Base-by-base conservation (phyloP, 2,113 vertebrate species). In the Cygnus buccinator region DNA sequence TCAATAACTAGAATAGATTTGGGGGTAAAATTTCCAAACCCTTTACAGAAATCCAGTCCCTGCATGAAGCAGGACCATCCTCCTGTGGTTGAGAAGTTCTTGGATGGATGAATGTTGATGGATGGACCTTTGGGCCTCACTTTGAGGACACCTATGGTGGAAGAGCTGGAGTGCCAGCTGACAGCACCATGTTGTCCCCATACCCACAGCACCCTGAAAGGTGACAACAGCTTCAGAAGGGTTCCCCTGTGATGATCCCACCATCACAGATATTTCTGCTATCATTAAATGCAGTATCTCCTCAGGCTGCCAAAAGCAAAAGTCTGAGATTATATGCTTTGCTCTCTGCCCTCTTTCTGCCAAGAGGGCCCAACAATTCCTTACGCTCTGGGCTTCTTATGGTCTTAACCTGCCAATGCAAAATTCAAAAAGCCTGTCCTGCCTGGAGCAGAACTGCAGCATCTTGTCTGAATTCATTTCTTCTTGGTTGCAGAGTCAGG, bases 101-200 rank as follows among this genome's bases (percentile, higher is more conserved):
- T 55, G n/a, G 8, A 20, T 55, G 59, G 63, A 31, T 18, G 14
- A 3, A 8, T 12, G 25, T 41, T 0, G 7, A 2, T 43, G 55
- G 35, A 31, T 52, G 8, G 3, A 3, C 7, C 25, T 28, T 21
- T 46, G 21, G 9, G 13, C 1, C 7, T 84, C 43, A 8, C 6
- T 58, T 46, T 76, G 52, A 55, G 48, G 54, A 50, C 23, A 13
- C 8, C 25, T 78, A 28, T 35, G 11, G 10, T 62, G 48, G 43
- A 18, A 46, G 6, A 48, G 12, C 68, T 13, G 15, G n/a, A 20
- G 21, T 37, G 25, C 50, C 43, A 13, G 10, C n/a, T 54, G 25
- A 43, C 1, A 0, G 25, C 55, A 46, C 10, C 22, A 13, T 0
- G 0, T 33, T 37, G 17, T 84, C 21, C 10, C 17, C 58, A 48